Conservation (phyloP, 2,888 invertebrate genomes). For the Tachina lurida region DNA sequence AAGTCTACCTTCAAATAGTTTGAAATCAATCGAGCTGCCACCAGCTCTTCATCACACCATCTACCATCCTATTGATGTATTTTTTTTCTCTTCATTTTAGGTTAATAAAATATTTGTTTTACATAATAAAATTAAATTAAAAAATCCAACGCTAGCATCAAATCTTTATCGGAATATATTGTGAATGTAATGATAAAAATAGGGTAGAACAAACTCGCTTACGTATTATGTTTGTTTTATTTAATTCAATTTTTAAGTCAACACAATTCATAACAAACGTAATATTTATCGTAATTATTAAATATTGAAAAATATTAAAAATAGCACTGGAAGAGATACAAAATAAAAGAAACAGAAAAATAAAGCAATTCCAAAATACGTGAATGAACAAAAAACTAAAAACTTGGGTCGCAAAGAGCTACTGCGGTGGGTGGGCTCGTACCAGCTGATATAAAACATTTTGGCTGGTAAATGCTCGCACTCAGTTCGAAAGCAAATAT, state of each 20-base stretch:
- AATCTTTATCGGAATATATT: no score
- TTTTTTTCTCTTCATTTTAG: no score
- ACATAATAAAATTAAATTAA: not conserved
- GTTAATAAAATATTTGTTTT: no score
- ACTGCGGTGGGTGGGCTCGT: conserved; percentile 44
- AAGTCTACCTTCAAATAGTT: no score
- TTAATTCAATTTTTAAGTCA: conserved; percentile 39
- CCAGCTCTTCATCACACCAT: no score
- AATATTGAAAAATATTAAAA: conserved; percentile 44
- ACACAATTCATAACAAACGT: conserved; percentile 32
- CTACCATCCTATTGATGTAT: no score
- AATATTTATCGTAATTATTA: conserved; percentile 49
- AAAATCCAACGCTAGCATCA: no score
- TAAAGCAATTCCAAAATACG: conserved; percentile 13
- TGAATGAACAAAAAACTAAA: conserved; percentile 15
- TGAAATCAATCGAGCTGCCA: no score
- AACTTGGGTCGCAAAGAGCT: not conserved
- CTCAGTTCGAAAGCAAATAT: conserved; percentile 9
- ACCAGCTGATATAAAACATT: not conserved
- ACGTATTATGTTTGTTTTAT: not conserved
- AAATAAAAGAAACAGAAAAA: conserved; percentile 5
- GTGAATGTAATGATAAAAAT: not conserved
- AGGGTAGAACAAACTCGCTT: not conserved
- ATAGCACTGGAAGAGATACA: conserved; percentile 28
- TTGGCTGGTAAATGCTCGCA: conserved; percentile 10